Base-by-base conservation (phyloP, 2,797 vertebrate genomes). In the Schizopygopsis malacanthus region DNA sequence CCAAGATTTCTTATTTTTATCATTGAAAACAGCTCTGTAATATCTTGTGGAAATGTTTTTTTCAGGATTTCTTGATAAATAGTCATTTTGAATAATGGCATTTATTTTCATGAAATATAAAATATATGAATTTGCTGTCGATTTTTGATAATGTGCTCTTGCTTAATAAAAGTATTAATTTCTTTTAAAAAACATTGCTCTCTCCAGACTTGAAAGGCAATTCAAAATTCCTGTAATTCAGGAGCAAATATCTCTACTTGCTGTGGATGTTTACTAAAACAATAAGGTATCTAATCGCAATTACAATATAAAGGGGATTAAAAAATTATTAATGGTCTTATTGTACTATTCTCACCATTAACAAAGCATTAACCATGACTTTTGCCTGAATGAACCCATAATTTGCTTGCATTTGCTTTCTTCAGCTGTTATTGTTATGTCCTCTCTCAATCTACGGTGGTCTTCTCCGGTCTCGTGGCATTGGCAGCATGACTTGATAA, bases 391-490 rank as follows among this genome's bases (percentile, higher is more conserved):
- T n/a, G 11, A 59, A 11, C 3, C 9, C 22, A 1, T 59, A 1
- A 59, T 59, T n/a, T n/a, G 56, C 56, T 33, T 33, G 33, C 33
- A 33, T 33, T 33, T 33, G 33, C 33, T 33, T 33, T 33, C 6
- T 56, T 76, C 4, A 25, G 6, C 63, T 81, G 37, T 71, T 25
- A 12, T 20, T 63, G 52, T 73, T 47, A 12, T 28, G 25, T 79
- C 11, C 22, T 47, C 22, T 83, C 22, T 43, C 8, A 33, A 20
- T 67, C 54, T 43, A 56, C 10, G 33, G 77, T 70, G 71, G 82
- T 83, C 50, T 77, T 56, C 41, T 77, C 45, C 76, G 59, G 59
- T 84, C 82, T 87, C 33, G 22, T 83, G 78, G 77, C n/a, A 54
- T 6, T n/a, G 50, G 69, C 61, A 47, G 86, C 69, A 37, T 87